phyloP scores from a whole-genome alignment of 1,140 invertebrate species.

The Sesamia nonagrioides region DNA sequence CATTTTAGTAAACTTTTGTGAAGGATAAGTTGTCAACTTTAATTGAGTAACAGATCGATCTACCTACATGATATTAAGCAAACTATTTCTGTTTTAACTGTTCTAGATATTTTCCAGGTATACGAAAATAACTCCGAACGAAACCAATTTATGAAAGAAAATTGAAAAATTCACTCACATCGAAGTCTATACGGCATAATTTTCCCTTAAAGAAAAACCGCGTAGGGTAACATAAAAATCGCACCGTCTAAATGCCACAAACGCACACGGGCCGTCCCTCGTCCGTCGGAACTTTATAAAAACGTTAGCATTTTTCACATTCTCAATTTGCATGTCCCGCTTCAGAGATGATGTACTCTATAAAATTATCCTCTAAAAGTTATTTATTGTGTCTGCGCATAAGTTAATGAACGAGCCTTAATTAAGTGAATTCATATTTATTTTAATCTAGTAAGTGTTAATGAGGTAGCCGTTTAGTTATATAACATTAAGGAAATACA shows the following conservation, averaged over 20 bases:
- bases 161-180: too few species aligned
- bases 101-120: too few species aligned
- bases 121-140: too few species aligned
- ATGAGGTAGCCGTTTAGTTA: conserved; percentile 36
- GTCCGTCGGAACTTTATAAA: conserved; percentile 70
- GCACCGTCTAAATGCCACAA: conserved; percentile 59
- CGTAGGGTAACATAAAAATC: not conserved
- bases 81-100: too few species aligned
- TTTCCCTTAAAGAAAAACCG: too few species aligned
- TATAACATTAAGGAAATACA: conserved; percentile 5
- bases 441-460: conserved; percentile 38
- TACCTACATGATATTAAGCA: too few species aligned
- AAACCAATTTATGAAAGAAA: too few species aligned
- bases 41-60: too few species aligned
- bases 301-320: conserved; percentile 81
- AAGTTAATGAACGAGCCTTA: conserved; percentile 69
- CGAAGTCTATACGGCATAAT: too few species aligned
- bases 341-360: conserved; percentile 81
- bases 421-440: conserved; percentile 69
- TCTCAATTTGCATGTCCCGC: conserved; percentile 84
- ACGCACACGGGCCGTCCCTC: conserved; percentile 39
- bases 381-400: conserved; percentile 75
- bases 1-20: too few species aligned
- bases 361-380: conserved; percentile 79
- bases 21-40: too few species aligned